phyloP scores from a whole-genome alignment of 2,888 invertebrate species.

The Brachypterus glaber region DNA sequence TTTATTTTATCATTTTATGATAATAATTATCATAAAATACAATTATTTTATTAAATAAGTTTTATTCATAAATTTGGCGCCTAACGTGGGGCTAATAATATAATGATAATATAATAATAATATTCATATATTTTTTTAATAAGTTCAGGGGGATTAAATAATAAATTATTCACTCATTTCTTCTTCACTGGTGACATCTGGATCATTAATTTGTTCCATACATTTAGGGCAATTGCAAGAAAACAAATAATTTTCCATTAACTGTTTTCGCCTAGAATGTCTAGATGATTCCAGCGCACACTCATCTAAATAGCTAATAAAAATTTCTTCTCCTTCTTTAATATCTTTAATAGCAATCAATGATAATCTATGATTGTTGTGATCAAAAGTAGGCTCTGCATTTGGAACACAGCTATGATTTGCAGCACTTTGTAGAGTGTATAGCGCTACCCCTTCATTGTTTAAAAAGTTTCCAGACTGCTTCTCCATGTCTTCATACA shows the following conservation, averaged over 20 bases:
- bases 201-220: slow-evolving; percentile 57
- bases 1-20: too few species aligned
- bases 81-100: too few species aligned
- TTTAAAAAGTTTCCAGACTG: slow-evolving; percentile 74
- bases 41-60: too few species aligned
- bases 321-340: slow-evolving; percentile 74
- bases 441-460: slow-evolving; percentile 87
- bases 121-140: too few species aligned
- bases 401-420: slow-evolving; percentile 92
- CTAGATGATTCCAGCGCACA: slow-evolving; percentile 71
- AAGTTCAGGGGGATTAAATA: neutral
- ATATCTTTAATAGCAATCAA: slow-evolving; percentile 66
- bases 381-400: slow-evolving; percentile 74
- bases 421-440: slow-evolving; percentile 72
- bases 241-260: slow-evolving; percentile 73
- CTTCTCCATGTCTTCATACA: slow-evolving; percentile 76
- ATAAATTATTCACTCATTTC: slow-evolving; percentile 42
- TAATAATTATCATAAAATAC: too few species aligned
- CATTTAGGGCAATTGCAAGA: slow-evolving; percentile 77
- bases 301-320: slow-evolving; percentile 83
- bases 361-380: slow-evolving; percentile 68
- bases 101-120: too few species aligned
- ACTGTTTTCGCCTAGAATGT: slow-evolving; percentile 75
- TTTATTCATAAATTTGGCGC: too few species aligned
- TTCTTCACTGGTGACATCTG: slow-evolving; percentile 77